Evolutionary conservation across 2,888 invertebrate species (phyloP), one percentile per base, ranked within the genome.

Genomic region (Carpatolechia fugitivella): DNA sequence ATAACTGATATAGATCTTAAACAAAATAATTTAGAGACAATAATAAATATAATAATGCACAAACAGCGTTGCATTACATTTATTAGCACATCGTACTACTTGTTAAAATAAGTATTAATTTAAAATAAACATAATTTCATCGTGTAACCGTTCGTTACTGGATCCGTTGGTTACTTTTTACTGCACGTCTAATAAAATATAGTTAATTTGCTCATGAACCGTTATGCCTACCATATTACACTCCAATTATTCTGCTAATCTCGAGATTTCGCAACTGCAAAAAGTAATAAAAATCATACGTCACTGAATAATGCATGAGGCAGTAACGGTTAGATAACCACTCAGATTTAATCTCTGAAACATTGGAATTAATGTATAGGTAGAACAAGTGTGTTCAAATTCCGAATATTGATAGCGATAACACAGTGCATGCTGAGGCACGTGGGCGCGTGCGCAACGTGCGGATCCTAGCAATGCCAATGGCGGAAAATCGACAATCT

Each of bases 201-300:
- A 62, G 57, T 64, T 64, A 61, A 69, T 74, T 72, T 62, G 64
- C 65, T 48, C 57, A 55, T 16, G 55, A 54, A 66, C 74, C 66
- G 74, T 77, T 74, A 77, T 67, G 53, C 62, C 62, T 52, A 56
- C 57, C 60, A 60, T 47, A 33, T 52, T 56, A 51, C 61, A 66
- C 59, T 59, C 62, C 56, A 65, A 64, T 65, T 61, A 60, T 41
- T 56, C 38, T 13, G 40, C 36, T 33, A 52, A 52, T 41, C 16
- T n/a, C 55, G 60, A 59, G 65, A 68, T 69, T 66, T 69, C 55
- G 65, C 66, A 74, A 74, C 68, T 62, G 60, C 55, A 65, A 63
- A 48, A 56, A 50, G 41, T 16, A 29, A 29, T 40, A 35, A 44
- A 44, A 44, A 46, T 64, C 54, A 60, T 63, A 65, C 51, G 60